A percentile compares a stretch with the other conserved stretches of the same genome.
These are phyloP conservation scores for Nematostella vectensis DNA, from an alignment of 92 coral and sea anemone species.

Conservation along the genomic window DNA sequence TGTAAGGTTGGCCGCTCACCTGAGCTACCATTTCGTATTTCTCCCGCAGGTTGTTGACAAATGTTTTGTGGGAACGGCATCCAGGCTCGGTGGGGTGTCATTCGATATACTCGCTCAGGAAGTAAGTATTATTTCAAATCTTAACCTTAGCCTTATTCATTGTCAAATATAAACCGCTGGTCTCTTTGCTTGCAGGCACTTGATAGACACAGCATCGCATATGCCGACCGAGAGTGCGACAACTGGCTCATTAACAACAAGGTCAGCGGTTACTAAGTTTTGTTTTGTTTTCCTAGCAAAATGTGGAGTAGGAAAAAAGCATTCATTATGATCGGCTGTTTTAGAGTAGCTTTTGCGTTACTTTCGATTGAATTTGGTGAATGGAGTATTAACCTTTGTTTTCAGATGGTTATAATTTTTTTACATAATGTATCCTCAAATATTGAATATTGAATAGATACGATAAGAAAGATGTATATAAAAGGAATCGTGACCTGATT, in stretches of 20 bases:
- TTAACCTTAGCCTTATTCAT: background rate
- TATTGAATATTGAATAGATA: too few relatives aligned
- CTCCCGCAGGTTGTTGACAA: conserved; percentile 73
- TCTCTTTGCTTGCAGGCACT: conserved; percentile 47
- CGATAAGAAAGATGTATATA: too few relatives aligned
- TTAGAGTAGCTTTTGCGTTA: too few relatives aligned
- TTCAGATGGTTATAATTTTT: too few relatives aligned
- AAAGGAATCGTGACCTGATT: too few relatives aligned
- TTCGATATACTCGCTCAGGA: conserved; percentile 87
- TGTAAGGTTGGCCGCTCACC: too few relatives aligned
- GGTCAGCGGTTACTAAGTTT: conserved; percentile 53
- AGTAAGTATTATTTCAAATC: conserved; percentile 24
- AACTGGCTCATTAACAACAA: conserved; percentile 76
- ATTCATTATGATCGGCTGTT: background rate
- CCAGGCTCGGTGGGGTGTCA: conserved; percentile 83
- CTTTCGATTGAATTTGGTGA: too few relatives aligned
- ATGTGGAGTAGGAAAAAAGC: background rate
- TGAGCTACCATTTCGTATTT: background rate
- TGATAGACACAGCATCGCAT: conserved; percentile 77
- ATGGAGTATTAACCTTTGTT: too few relatives aligned
- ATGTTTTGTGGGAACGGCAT: conserved; percentile 95
- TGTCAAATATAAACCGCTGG: background rate
- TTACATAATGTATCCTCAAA: too few relatives aligned
- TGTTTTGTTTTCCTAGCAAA: background rate
- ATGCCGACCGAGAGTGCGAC: conserved; percentile 84